Base-by-base conservation (phyloP, 2,113 vertebrate genomes). In the Neogale vison region DNA sequence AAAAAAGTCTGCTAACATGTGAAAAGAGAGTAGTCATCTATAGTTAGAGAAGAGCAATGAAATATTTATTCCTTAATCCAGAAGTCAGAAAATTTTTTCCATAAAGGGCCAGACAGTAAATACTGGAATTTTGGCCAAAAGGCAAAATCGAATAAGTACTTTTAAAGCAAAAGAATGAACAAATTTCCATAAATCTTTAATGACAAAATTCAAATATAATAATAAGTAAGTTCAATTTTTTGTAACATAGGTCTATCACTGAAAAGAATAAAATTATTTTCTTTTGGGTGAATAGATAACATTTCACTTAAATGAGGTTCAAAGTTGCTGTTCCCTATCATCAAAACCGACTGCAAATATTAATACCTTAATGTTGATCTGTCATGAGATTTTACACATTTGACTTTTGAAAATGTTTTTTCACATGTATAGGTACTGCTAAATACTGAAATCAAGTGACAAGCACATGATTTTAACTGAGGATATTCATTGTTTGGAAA, bases 321-420 rank as follows among this genome's bases (percentile, higher is more conserved):
- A 93, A 83, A 87, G n/a, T 57, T 71, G 61, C 26, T 45, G n/a
- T 72, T 83, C 36, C 57, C 36, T 87, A 50, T 31, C 20, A 89
- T 57, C 59, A 88, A 76, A 96, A 80, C 1, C 23, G 65, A 61
- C 15, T 93, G 23, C 11, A 92, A 94, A 84, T 59, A 9, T 79
- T 93, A 91, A 91, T 42, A 21, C 26, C 10, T 59, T 92, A 42
- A 69, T 79, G 59, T 34, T 94, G 6, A 88, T 92, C 39, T 96
- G 4, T 83, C 72, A 84, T 81, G 34, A 81, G 14, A 91, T 67
- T 89, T 94, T 80, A 94, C 3, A 39, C 45, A 86, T 50, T 52
- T 91, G 17, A 74, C 72, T 77, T 96, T 88, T 93, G 20, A 83
- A 94, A 94, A 83, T 4, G 23, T 83, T 74, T 88, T 95, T 74